Conservation (phyloP, 2,888 invertebrate species). For the Ichneumoninae sp. region DNA sequence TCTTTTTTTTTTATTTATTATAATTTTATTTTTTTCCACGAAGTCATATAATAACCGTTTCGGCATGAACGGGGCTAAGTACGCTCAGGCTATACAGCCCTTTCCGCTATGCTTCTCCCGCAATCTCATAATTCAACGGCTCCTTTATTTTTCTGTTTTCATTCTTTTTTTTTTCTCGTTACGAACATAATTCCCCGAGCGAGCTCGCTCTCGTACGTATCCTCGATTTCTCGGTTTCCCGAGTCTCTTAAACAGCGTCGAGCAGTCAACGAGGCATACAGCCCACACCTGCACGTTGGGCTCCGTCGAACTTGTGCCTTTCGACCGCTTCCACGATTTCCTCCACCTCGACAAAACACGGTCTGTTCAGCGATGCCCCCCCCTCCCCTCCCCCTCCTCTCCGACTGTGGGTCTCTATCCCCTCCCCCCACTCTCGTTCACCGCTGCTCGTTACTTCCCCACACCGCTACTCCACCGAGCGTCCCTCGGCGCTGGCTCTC, state of each 20-base stretch:
- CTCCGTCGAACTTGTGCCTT: slow-evolving; percentile 49
- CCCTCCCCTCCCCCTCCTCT: background rate
- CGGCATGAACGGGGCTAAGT: slow-evolving; percentile 47
- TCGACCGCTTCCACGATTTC: slow-evolving; percentile 70
- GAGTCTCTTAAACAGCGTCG: slow-evolving; percentile 24
- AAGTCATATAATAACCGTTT: slow-evolving; percentile 50
- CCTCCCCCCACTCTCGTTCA: slow-evolving; percentile 10
- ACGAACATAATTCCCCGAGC: slow-evolving; percentile 31
- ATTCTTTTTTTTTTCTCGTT: background rate
- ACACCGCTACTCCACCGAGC: background rate
- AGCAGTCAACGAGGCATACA: slow-evolving; percentile 4
- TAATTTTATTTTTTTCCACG: slow-evolving; percentile 22
- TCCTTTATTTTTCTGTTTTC: background rate
- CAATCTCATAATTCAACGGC: slow-evolving; percentile 13
- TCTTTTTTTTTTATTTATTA: slow-evolving; percentile 4
- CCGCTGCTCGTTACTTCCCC: slow-evolving; percentile 13
- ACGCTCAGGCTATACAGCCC: background rate
- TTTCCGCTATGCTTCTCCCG: slow-evolving; percentile 2
- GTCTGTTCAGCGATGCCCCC: slow-evolving; percentile 6
- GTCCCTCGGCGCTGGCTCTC: slow-evolving; percentile 55
- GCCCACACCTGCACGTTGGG: slow-evolving; percentile 38
- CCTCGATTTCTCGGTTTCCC: slow-evolving; percentile 55
- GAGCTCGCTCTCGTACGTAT: slow-evolving; percentile 8
- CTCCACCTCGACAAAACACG: slow-evolving; percentile 58
- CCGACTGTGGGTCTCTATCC: background rate